Percentiles rank a stretch among this genome's conserved stretches.
Evolutionary conservation across 1,140 invertebrate species (phyloP).

Genomic region (Berghia stephanieae): DNA sequence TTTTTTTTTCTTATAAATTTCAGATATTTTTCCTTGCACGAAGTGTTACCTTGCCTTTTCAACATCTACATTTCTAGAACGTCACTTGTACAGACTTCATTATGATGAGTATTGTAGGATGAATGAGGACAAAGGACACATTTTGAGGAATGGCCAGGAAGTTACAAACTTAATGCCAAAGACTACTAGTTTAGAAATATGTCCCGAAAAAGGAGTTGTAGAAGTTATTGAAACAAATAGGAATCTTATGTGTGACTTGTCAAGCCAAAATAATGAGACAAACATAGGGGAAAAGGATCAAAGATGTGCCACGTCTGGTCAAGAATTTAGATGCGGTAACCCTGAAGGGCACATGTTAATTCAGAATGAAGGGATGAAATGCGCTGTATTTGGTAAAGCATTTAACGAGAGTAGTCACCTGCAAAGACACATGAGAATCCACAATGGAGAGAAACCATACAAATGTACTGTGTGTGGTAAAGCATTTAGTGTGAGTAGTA

Average conservation of each 20-base stretch:
- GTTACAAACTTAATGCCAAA: no score
- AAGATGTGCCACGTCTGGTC: background rate
- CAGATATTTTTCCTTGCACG: no score
- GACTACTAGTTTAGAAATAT: background rate
- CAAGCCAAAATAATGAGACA: background rate
- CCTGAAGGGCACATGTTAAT: no score
- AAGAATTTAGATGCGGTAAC: background rate
- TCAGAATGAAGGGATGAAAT: no score
- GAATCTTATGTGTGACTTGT: background rate
- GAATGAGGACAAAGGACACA: no score
- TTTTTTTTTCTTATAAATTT: no score
- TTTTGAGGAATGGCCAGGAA: no score
- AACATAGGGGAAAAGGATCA: background rate
- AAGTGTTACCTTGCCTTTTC: no score
- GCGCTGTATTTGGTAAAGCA: background rate
- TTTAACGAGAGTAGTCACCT: background rate
- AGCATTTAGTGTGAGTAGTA: background rate
- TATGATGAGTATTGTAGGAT: no score
- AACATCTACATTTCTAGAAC: no score
- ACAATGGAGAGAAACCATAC: slow-evolving; percentile 10
- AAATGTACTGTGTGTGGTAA: slow-evolving; percentile 4
- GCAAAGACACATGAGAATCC: background rate
- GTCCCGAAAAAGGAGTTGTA: background rate
- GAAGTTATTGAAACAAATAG: background rate
- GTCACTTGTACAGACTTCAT: no score